Base-by-base conservation (phyloP, 2,888 invertebrate species). In the Drosophila cracens region DNA sequence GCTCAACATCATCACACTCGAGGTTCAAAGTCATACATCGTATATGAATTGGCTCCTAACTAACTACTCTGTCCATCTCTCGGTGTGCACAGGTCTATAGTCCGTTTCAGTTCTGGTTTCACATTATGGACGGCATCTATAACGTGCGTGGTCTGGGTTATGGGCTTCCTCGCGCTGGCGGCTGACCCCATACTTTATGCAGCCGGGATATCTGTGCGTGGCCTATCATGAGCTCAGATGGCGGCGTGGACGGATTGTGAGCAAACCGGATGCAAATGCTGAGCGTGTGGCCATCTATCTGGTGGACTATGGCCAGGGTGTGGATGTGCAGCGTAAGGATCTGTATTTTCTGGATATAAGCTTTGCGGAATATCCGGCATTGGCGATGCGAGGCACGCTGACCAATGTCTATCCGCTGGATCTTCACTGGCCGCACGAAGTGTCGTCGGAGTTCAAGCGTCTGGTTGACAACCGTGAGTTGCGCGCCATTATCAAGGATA, bases 41-140 rank as follows among this genome's bases (percentile, higher is more conserved):
- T n/a, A 40, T 5, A 7, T 2, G 8, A 29, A 34, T 25, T 25
- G 4, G 16, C 16, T 10, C 33, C 5, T 13, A n/a, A n/a, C 13
- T n/a, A n/a, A 18, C 25, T 4, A 21, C n/a, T n/a, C 0, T 48
- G 7, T 34, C n/a, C 16, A 8, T 52, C 1, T 21, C 4, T 5
- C n/a, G 34, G 11, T 40, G 16, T 10, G 11, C 21, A 33, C 4
- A 76, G 77, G 34, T 66, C 0, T 81, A 79, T 31, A 68, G 57
- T 1, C 83, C 83, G 2, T 83, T 74, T 57, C 79, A 82, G 34
- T 82, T 82, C n/a, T 81, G 83, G 82, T 82, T 82, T 25, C 59
- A 72, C 4, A 34, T 69, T 7, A 33, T 16, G 2, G 10, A 27
- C 0, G 11, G 31, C 1, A 0, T 1, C 0, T 10, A 31, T 3